Evolutionary conservation across 1,140 invertebrate species (phyloP).

Genomic region (Tetramorium simillimum): DNA sequence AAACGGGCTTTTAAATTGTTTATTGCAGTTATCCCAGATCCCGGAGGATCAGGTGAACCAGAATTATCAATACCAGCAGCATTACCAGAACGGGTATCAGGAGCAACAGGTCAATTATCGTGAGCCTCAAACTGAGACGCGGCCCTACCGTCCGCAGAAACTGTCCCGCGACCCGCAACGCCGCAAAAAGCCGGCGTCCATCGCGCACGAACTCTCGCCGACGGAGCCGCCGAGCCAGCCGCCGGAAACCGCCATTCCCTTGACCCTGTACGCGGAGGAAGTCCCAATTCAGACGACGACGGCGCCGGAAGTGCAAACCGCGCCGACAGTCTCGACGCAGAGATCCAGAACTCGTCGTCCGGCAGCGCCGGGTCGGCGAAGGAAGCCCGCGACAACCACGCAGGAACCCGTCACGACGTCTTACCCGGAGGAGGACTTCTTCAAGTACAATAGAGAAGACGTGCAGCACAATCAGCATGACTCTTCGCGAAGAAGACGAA

Average conservation of each 20-base stretch:
- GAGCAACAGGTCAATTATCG: constrained; percentile 52
- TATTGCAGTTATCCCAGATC: not conserved
- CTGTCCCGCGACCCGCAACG: constrained; percentile 66
- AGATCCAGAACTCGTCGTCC: constrained; percentile 71
- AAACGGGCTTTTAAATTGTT: not conserved
- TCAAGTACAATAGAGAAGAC: constrained; percentile 68
- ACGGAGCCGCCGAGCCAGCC: constrained; percentile 66
- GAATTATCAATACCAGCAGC: constrained; percentile 55
- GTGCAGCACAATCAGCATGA: constrained; percentile 52
- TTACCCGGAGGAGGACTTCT: constrained; percentile 56
- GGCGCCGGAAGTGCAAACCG: constrained; percentile 30
- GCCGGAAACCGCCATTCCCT: constrained; percentile 63
- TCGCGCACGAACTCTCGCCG: constrained; percentile 56
- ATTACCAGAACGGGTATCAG: constrained; percentile 50
- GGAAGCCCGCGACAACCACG: constrained; percentile 71
- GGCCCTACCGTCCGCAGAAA: constrained; percentile 65
- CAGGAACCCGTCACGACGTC: constrained; percentile 53
- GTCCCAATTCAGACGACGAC: constrained; percentile 61
- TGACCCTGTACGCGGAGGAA: constrained; percentile 60
- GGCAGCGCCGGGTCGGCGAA: constrained; percentile 42
- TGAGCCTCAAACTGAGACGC: constrained; percentile 63
- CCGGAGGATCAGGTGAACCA: constrained; percentile 17
- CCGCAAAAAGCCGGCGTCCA: constrained; percentile 68
- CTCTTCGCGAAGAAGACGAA: constrained; percentile 40
- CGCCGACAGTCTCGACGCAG: constrained; percentile 45